A percentile compares a stretch with the other conserved stretches of the same genome.
Conservation (phyloP, 2,888 invertebrate genomes). For the Aethes cnicana region DNA sequence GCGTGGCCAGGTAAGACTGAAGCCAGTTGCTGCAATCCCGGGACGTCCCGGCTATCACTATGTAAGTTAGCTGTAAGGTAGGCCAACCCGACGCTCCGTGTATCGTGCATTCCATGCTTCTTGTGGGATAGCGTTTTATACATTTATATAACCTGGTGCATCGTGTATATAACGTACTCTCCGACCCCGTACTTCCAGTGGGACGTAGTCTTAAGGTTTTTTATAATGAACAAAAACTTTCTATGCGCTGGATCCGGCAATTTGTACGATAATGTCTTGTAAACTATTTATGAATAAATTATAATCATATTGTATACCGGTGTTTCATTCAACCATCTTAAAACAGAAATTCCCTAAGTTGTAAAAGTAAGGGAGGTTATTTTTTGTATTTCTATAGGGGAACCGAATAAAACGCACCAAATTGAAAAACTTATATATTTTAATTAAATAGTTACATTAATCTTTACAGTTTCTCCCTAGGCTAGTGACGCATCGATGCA, state of each 20-base stretch:
- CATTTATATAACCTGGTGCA: conserved; percentile 47
- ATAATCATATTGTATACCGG: conserved; percentile 76
- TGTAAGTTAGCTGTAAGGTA: conserved; percentile 65
- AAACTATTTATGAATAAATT: conserved; percentile 82
- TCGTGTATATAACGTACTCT: conserved; percentile 57
- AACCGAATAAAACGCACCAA: conserved; percentile 37
- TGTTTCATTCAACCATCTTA: conserved; percentile 56
- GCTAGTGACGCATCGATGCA: conserved; percentile 79
- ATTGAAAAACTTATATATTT: conserved; percentile 81
- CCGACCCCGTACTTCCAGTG: conserved; percentile 48
- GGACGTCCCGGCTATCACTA: too few relatives aligned
- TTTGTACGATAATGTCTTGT: conserved; percentile 81
- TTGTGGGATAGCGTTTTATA: conserved; percentile 35
- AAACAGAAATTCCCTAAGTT: too few relatives aligned
- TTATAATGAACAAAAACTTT: conserved; percentile 53
- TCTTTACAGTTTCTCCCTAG: conserved; percentile 80
- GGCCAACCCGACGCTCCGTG: conserved; percentile 51
- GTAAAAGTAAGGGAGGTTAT: too few relatives aligned
- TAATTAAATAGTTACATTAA: conserved; percentile 81
- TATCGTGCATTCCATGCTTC: conserved; percentile 66
- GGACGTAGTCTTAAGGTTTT: conserved; percentile 43
- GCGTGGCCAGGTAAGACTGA: conserved; percentile 48
- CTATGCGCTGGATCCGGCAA: conserved; percentile 57
- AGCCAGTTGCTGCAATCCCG: conserved; percentile 48
- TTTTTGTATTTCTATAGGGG: too few relatives aligned